Percentiles rank a stretch among this genome's conserved stretches.
Evolutionary conservation across 2,888 invertebrate genomes (phyloP).

Genomic region (Sinodicranocentrus sp.): DNA sequence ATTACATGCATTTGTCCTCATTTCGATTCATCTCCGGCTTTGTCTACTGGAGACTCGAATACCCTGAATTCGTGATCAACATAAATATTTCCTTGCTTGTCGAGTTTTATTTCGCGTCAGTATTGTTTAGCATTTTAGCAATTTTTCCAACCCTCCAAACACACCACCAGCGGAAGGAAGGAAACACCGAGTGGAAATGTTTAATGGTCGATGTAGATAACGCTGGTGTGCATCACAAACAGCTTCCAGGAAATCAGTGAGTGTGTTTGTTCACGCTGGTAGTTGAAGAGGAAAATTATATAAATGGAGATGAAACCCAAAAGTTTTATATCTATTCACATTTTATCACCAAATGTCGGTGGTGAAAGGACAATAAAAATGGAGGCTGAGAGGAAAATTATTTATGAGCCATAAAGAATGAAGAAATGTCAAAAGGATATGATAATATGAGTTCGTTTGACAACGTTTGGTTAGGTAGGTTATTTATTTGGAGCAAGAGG

Average conservation of each 20-base stretch:
- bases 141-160: no score
- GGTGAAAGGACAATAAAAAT: not conserved
- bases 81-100: not conserved
- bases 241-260: no score
- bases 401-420: conserved; percentile 1
- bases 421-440: not conserved
- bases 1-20: conserved; percentile 18
- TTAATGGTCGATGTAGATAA: no score
- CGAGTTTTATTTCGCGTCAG: no score
- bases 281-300: no score
- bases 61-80: conserved; percentile 4
- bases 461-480: not conserved
- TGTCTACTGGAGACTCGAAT: not conserved
- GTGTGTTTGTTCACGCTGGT: no score
- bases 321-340: not conserved
- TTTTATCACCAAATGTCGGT: not conserved
- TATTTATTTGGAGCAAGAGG: no score
- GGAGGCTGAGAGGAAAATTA: not conserved
- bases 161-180: no score
- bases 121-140: no score
- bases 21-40: conserved; percentile 10
- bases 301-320: no score
- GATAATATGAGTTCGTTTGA: not conserved
- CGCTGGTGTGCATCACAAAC: no score
- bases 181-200: no score